Evolutionary conservation across 2,113 vertebrate species (phyloP).

Genomic region (Nibea coibor): DNA sequence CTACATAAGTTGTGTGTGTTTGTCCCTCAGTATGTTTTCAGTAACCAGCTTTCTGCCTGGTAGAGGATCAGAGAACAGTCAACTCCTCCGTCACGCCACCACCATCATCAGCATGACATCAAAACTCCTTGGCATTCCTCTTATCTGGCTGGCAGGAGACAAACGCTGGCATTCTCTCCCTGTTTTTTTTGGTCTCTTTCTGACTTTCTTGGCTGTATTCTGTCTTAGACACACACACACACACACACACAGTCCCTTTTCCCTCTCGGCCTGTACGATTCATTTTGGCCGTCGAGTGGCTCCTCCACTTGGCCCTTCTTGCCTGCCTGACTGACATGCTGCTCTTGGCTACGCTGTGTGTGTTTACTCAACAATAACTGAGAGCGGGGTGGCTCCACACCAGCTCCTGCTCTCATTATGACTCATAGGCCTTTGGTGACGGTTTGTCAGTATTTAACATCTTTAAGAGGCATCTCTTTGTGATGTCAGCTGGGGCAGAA

Average conservation of each 20-base stretch:
- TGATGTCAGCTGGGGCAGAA: constrained; percentile 7
- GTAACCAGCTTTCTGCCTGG: background rate
- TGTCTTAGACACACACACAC: constrained; percentile 2
- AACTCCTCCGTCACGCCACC: constrained; percentile 18
- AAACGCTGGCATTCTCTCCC: constrained; percentile 33
- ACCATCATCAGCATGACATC: constrained; percentile 48
- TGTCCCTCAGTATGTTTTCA: background rate
- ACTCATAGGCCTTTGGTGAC: constrained; percentile 21
- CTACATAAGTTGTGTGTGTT: constrained; percentile 1
- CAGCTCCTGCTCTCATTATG: constrained; percentile 41
- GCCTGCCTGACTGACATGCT: constrained; percentile 63
- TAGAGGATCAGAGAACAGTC: constrained; percentile 20
- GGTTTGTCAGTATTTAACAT: background rate
- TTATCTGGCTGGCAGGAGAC: constrained; percentile 60
- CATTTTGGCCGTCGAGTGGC: constrained; percentile 36
- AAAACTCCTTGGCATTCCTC: constrained; percentile 41
- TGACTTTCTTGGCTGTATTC: constrained; percentile 27
- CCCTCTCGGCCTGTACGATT: constrained; percentile 22
- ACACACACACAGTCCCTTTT: background rate
- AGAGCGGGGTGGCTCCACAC: constrained; percentile 58
- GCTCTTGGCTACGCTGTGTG: constrained; percentile 53
- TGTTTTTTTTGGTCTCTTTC: constrained; percentile 15
- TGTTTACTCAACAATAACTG: constrained; percentile 75
- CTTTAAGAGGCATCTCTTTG: constrained; percentile 8
- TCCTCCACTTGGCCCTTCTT: constrained; percentile 54